Evolutionary conservation across 1,140 invertebrate genomes (phyloP).

Genomic region (Steinernema khuongi): DNA sequence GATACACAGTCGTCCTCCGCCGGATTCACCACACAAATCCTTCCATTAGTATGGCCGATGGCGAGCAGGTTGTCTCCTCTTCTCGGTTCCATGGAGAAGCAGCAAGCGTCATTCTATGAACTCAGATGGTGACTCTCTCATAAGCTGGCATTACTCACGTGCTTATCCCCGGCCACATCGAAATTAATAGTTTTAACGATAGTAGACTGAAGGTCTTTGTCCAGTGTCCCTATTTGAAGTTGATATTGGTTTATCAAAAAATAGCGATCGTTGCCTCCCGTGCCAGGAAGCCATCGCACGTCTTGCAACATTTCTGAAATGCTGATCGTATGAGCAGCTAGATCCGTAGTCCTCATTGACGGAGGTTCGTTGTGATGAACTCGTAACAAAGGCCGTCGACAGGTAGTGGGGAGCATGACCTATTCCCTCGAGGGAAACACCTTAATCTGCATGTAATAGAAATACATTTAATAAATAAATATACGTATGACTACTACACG

Average conservation of each 20-base stretch:
- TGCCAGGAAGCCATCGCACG: not conserved
- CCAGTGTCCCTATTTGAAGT: not conserved
- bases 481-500: no score
- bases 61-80: not conserved
- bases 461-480: no score
- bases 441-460: no score
- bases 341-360: no score
- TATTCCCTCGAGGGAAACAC: no score
- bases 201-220: not conserved
- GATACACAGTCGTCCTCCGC: not conserved
- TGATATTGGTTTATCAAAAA: not conserved
- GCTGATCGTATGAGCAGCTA: no score
- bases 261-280: not conserved
- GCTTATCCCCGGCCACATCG: not conserved
- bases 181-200: not conserved
- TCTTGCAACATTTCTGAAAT: not conserved
- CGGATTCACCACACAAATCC: constrained; percentile 1
- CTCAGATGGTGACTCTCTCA: no score
- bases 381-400: no score
- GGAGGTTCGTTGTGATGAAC: no score
- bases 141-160: no score
- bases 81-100: not conserved
- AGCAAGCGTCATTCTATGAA: not conserved
- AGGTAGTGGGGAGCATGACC: no score
- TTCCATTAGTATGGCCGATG: not conserved